Conservation (phyloP, 2,797 vertebrate genomes). For the Liasis olivaceus region DNA sequence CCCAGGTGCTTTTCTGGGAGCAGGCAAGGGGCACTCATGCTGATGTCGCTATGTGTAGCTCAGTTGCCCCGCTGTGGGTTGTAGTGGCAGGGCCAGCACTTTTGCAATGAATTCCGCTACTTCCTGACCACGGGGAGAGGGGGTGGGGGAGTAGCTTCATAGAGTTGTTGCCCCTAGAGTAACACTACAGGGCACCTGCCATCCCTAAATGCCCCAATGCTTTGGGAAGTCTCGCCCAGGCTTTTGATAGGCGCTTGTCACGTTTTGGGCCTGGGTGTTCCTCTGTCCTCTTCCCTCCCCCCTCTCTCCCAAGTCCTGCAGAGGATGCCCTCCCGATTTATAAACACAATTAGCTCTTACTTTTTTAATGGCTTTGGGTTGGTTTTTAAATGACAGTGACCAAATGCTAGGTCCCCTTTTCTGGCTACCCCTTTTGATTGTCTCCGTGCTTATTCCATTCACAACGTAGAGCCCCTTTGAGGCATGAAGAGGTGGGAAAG, state of each 20-base stretch:
- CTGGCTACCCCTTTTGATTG: background rate
- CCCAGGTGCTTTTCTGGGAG: background rate
- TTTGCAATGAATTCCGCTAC: constrained; percentile 16
- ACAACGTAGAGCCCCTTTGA: background rate
- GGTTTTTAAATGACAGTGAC: constrained; percentile 39
- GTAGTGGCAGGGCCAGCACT: background rate
- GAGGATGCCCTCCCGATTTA: background rate
- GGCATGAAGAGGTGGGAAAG: background rate
- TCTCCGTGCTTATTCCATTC: constrained; percentile 5
- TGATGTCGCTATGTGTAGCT: background rate
- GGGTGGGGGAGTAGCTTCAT: background rate
- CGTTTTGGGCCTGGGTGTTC: background rate
- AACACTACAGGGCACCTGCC: background rate
- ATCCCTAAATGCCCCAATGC: background rate
- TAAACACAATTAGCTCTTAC: constrained; percentile 28
- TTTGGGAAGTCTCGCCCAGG: background rate
- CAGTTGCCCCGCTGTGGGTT: background rate
- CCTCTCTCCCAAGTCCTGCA: background rate
- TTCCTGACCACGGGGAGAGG: background rate
- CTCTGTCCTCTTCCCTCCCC: background rate
- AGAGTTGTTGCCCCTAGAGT: background rate
- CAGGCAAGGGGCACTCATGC: background rate
- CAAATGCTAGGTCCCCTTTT: constrained; percentile 25
- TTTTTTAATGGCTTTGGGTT: constrained; percentile 36
- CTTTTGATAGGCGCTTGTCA: background rate